These are phyloP conservation scores for Phocides pigmalion DNA, from an alignment of 1,140 invertebrate genomes.

Conservation along the genomic window DNA sequence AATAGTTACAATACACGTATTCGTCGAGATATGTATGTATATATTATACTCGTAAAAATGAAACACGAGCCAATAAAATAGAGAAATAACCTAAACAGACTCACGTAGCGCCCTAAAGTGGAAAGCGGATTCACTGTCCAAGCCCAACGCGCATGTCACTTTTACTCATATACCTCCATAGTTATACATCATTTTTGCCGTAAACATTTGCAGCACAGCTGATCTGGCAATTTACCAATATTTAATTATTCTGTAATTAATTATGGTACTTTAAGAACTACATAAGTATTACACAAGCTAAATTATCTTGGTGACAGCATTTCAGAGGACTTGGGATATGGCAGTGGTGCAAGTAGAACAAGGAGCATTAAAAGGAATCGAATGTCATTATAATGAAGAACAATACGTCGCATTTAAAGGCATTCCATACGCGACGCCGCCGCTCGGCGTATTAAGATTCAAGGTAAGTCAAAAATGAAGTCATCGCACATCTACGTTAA, in stretches of 20 bases:
- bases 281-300: neutral
- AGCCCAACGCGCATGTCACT: slow-evolving; percentile 9
- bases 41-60: neutral
- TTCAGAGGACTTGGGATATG: slow-evolving; percentile 45
- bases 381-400: slow-evolving; percentile 60
- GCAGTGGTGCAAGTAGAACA: slow-evolving; percentile 59
- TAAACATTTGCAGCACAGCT: neutral
- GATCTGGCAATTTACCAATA: slow-evolving; percentile 25
- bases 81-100: neutral
- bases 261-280: neutral
- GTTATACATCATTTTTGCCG: neutral
- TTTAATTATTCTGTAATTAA: neutral
- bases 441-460: slow-evolving; percentile 86
- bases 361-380: slow-evolving; percentile 70
- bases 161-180: slow-evolving; percentile 1
- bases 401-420: slow-evolving; percentile 85
- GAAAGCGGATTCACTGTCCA: neutral
- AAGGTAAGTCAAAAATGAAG: slow-evolving; percentile 60
- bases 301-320: neutral
- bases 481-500: slow-evolving; percentile 7
- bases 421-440: slow-evolving; percentile 88
- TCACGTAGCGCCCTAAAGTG: neutral
- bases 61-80: neutral
- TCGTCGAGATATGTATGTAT: neutral
- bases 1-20: no score